These are phyloP conservation scores for Raja brachyura DNA, from an alignment of 2,113 vertebrate genomes.

Conservation along the genomic window DNA sequence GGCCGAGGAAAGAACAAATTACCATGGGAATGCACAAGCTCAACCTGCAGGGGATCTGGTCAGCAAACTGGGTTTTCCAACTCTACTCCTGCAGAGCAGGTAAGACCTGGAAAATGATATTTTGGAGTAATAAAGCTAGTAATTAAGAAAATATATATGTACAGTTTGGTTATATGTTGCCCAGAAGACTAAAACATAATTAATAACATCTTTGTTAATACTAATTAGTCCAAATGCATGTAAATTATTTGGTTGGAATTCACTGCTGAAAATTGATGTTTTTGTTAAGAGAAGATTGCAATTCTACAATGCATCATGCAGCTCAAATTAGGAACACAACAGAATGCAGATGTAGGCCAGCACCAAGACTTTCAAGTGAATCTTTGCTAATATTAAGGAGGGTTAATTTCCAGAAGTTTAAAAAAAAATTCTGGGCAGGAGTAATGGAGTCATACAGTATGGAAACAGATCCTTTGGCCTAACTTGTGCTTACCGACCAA, in stretches of 20 bases:
- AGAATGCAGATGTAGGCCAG: not conserved
- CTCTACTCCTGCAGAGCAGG: slow-evolving; percentile 62
- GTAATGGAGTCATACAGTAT: not conserved
- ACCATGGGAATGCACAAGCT: slow-evolving; percentile 73
- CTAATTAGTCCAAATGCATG: not conserved
- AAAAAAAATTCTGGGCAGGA: not conserved
- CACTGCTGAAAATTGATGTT: not conserved
- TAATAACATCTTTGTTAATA: not conserved
- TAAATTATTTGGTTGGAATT: not conserved
- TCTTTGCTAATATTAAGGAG: not conserved
- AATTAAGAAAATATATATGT: not conserved
- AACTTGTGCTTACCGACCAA: too few relatives aligned
- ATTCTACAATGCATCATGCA: not conserved
- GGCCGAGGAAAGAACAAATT: slow-evolving; percentile 82
- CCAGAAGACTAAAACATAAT: not conserved
- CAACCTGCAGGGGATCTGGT: slow-evolving; percentile 48
- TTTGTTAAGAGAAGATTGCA: not conserved
- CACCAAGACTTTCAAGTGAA: not conserved
- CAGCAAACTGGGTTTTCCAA: slow-evolving; percentile 45
- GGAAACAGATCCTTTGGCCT: too few relatives aligned
- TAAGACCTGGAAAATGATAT: slow-evolving; percentile 47
- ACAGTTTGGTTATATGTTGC: not conserved
- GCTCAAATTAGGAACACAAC: not conserved
- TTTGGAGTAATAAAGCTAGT: not conserved
- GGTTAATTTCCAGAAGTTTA: not conserved